Base-by-base conservation (phyloP, 2,113 vertebrate species). In the Petrocephalus microphthalmus region DNA sequence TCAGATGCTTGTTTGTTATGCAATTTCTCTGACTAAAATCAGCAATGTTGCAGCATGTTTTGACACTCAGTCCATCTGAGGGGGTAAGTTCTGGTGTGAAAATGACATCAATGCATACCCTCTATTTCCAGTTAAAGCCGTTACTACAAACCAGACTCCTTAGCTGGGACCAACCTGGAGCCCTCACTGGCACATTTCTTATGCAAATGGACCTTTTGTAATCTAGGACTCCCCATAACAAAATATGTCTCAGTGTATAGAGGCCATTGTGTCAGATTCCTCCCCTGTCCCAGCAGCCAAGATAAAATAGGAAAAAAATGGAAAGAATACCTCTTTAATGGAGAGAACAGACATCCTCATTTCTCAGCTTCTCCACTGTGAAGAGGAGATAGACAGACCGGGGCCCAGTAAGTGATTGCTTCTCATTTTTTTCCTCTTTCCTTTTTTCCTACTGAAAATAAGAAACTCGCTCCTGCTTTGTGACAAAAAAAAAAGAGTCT, bases 401-500 rank as follows among this genome's bases (percentile, higher is more conserved):
- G 13, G 78, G 74, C 42, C 37, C 15, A 20, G 22, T 88, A 83
- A 84, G 78, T 88, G 78, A 88, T 83, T 88, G 78, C 78, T 37
- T 83, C 52, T 60, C 19, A 25, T 54, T 81, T 88, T 11, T 22
- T 83, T 49, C 17, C 7, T n/a, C 47, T 22, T 83, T 83, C 7
- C 5, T 45, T 33, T 78, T 33, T 78, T 53, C 17, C 64, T 53
- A 49, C 29, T 47, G 71, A 51, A 88, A 88, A 88, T 47, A 88
- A 88, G 52, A 88, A 37, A 47, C 74, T 33, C 52, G 54, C 60
- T 88, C 37, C 52, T 20, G 11, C 20, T 45, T 52, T 60, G 74
- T 88, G 53, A 83, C 25, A 57, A 37, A 51, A 78, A 53, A 53
- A 49, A 51, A 20, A n/a, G 19, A 42, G 29, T 57, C 74, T 83